Evolutionary conservation across 2,888 invertebrate genomes (phyloP), one percentile per base, ranked within the genome.

Genomic region (Margaritifera margaritifera): DNA sequence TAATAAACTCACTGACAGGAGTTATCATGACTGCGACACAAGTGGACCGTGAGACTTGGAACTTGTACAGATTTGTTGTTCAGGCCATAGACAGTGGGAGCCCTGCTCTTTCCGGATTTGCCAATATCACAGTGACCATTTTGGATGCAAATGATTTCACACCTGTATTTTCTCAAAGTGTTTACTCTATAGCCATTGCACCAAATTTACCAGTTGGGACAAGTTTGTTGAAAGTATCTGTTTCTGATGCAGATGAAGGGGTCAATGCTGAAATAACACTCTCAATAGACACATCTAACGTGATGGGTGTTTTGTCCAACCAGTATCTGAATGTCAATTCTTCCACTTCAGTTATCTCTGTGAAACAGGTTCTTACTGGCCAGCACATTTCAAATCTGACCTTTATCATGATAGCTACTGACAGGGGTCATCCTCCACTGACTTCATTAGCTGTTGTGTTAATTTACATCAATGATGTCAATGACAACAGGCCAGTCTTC

Each of bases 131-230:
- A 24, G 25, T 61, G 18, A 61, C 50, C 6, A 20, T 61, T 8
- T 50, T 50, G 19, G 61, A 61, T 50, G 5, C 52, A 4, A 61
- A 61, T n/a, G 61, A 61, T 50, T 51, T 51, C 11, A 6, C 50
- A 22, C 61, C 61, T 0, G 61, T 61, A 15, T 61, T 61, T 50
- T 50, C 22, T 51, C 50, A 20, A 20, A 19, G 31, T 18, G 6
- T 51, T 27, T 61, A 61, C 19, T 61, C 24, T n/a, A 50, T 22
- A 51, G 52, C 0, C 24, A 50, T 61, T 24, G 24, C 4, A 50
- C 51, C 50, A 42, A 61, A 50, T 50, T 61, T 52, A 24, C 61
- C 50, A n/a, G 50, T 50, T 22, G 61, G 61, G 25, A 61, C 61
- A 22, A 22, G 51, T 27, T 20, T 61, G 50, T 52, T 61, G 22